Conservation (phyloP, 2,797 vertebrate species). For the Mus spretus region DNA sequence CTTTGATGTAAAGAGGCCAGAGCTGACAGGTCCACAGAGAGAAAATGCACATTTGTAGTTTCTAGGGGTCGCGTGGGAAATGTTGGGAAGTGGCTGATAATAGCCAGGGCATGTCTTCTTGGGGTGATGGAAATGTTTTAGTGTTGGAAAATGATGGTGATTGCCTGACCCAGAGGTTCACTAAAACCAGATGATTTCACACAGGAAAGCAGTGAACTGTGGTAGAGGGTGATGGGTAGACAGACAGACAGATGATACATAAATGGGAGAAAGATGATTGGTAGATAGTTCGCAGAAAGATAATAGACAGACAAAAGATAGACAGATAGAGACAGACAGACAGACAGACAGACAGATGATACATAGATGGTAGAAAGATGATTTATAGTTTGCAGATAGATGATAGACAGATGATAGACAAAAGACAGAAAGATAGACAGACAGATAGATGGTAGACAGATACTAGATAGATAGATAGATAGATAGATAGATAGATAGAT, state of each 20-base stretch:
- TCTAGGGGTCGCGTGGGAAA: background rate
- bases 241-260: background rate
- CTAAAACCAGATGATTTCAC: background rate
- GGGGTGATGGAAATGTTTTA: no score
- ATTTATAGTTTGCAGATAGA: no score
- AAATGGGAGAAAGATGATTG: no score
- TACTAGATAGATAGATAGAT: background rate
- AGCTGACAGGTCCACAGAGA: background rate
- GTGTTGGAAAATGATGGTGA: background rate
- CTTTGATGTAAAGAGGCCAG: background rate
- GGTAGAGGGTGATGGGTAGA: background rate
- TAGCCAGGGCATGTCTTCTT: background rate
- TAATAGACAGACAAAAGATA: background rate
- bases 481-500: background rate
- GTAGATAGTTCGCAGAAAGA: background rate
- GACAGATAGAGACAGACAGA: no score
- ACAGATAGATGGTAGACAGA: no score
- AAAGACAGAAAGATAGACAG: no score
- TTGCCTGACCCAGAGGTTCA: background rate
- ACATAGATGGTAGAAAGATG: no score
- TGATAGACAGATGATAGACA: no score
- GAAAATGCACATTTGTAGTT: background rate
- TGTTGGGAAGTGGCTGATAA: background rate
- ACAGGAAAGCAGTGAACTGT: background rate
- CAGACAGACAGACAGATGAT: background rate